A percentile compares a stretch with the other conserved stretches of the same genome.
Conservation (phyloP, 2,888 invertebrate genomes). For the Caenorhabditis becei region DNA sequence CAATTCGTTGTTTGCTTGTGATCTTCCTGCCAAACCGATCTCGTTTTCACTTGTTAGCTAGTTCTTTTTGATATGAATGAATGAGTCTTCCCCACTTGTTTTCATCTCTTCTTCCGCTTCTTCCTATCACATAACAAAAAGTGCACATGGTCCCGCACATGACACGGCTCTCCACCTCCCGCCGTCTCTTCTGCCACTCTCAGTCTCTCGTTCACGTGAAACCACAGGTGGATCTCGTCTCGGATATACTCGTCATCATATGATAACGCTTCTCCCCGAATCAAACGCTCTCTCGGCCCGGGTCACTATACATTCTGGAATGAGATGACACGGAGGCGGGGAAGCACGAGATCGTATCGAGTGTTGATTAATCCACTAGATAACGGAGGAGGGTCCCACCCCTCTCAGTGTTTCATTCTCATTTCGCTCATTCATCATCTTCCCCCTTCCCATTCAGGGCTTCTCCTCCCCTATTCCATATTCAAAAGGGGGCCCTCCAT, state of each 20-base stretch:
- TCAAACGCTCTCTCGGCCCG: neutral
- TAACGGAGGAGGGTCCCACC: slow-evolving; percentile 16
- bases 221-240: slow-evolving; percentile 29
- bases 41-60: neutral
- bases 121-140: slow-evolving; percentile 31
- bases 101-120: neutral
- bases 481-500: neutral
- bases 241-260: slow-evolving; percentile 33
- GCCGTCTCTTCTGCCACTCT: slow-evolving; percentile 5
- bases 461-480: neutral
- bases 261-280: slow-evolving; percentile 14
- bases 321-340: slow-evolving; percentile 10
- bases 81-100: slow-evolving; percentile 10
- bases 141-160: slow-evolving; percentile 47
- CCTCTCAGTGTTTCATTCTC: neutral
- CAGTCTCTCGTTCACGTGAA: slow-evolving; percentile 52
- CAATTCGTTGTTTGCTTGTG: slow-evolving; percentile 7
- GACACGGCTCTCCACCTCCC: slow-evolving; percentile 18
- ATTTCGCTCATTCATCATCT: slow-evolving; percentile 7
- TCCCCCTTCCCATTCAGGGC: neutral
- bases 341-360: slow-evolving; percentile 59
- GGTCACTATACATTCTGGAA: slow-evolving; percentile 53
- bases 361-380: slow-evolving; percentile 54
- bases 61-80: slow-evolving; percentile 31
- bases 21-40: slow-evolving; percentile 7